These are phyloP conservation scores for Nibea albiflora DNA, from an alignment of 2,113 vertebrate species.

Conservation along the genomic window DNA sequence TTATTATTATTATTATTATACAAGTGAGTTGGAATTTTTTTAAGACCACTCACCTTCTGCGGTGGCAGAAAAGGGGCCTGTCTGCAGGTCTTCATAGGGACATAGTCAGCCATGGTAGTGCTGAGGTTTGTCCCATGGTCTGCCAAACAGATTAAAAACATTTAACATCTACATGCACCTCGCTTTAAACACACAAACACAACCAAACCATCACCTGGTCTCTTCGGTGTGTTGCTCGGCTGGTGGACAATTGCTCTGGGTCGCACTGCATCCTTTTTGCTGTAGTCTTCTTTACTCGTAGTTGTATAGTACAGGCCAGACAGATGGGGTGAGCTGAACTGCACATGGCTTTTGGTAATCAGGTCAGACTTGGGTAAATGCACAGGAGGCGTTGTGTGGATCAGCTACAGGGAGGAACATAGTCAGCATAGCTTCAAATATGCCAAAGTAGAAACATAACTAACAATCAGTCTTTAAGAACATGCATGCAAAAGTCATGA, in stretches of 20 bases:
- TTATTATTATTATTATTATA: not conserved
- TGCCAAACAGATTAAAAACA: slow-evolving; percentile 21
- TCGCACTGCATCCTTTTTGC: not conserved
- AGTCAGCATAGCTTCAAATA: not conserved
- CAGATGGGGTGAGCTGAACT: slow-evolving; percentile 27
- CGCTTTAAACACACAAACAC: slow-evolving; percentile 15
- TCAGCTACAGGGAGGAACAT: slow-evolving; percentile 33
- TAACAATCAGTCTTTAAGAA: not conserved
- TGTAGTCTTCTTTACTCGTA: slow-evolving; percentile 37
- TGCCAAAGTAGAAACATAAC: not conserved
- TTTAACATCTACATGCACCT: not conserved
- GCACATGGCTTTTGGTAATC: slow-evolving; percentile 45
- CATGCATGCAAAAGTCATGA: not conserved
- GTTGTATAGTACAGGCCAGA: slow-evolving; percentile 57
- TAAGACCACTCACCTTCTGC: slow-evolving; percentile 37
- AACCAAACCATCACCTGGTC: slow-evolving; percentile 43
- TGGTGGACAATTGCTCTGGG: slow-evolving; percentile 20
- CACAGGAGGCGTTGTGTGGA: not conserved
- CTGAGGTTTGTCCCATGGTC: slow-evolving; percentile 38
- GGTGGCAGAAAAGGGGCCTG: not conserved
- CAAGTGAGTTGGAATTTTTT: not conserved
- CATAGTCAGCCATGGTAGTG: slow-evolving; percentile 50
- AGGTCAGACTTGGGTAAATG: not conserved
- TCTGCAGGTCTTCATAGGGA: slow-evolving; percentile 15
- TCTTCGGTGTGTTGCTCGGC: slow-evolving; percentile 30